Evolutionary conservation across 2,888 invertebrate genomes (phyloP), one percentile per base, ranked within the genome.

Genomic region (Lapara coniferarum): DNA sequence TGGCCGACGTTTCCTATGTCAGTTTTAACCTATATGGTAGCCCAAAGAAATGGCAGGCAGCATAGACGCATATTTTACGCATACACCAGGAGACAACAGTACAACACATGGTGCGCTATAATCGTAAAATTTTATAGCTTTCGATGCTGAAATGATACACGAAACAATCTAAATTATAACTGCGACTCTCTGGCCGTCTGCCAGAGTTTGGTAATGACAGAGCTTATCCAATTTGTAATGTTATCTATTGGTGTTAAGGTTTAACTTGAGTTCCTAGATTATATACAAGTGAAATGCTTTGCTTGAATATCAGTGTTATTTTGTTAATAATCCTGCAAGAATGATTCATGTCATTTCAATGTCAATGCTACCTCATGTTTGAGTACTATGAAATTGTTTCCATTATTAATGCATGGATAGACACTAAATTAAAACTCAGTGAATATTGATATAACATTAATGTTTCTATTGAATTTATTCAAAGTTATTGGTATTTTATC

Each of bases 131-230:
- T 93, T 93, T 92, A 93, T 92, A 88, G 92, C 79, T 85, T 87
- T 87, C 89, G 89, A 91, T 90, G 89, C 89, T 89, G 85, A 92
- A 93, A 91, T 93, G 93, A 93, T 91, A 92, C 92, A 92, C 89
- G 91, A 90, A 93, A 92, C 92, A 91, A 91, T 91, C 88, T 92
- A 90, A 91, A 89, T 92, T 92, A 92, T 88, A 85, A 87, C 84
- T 77, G 78, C 79, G 84, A 87, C 85, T 83, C 82, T 75, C 84
- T 92, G 92, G 92, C 92, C 83, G 63, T 73, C 67, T 77, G 90
- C 92, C 92, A 92, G 87, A 81, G 78, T 85, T 86, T 85, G 86
- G 85, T 89, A 88, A 90, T 90, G 90, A 91, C 89, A 87, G 85
- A 83, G 85, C 82, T 89, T 84, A 81, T 85, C 86, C 86, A 87